Evolutionary conservation across 1,140 invertebrate species (phyloP).

Genomic region (Brachionus calyciflorus): DNA sequence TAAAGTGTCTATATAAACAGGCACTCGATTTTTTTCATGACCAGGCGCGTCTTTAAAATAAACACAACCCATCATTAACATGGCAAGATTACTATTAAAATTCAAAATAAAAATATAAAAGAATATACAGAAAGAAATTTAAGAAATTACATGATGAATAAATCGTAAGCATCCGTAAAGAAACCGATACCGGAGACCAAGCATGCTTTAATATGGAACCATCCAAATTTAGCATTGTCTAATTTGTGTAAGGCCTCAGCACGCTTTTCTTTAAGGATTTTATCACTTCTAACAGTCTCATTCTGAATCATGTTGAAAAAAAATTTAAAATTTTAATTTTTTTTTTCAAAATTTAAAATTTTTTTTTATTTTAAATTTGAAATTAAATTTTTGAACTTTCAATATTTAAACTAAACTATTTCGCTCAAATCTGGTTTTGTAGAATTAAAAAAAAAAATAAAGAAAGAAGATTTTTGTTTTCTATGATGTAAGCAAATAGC

Average conservation of each 20-base stretch:
- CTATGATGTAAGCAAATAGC: too few species aligned
- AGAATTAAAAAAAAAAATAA: too few species aligned
- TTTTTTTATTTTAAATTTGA: too few species aligned
- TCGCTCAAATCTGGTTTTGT: too few species aligned
- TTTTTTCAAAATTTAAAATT: too few species aligned
- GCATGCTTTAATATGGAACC: conserved; percentile 4
- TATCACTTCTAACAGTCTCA: too few species aligned
- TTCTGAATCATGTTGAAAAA: too few species aligned
- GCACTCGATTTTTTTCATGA: conserved; percentile 1
- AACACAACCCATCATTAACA: conserved; percentile 44
- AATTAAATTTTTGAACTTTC: too few species aligned
- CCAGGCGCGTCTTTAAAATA: not conserved
- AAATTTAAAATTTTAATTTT: too few species aligned
- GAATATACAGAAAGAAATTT: not conserved
- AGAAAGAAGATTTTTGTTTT: too few species aligned
- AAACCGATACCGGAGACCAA: conserved; percentile 26
- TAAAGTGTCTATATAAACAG: conserved; percentile 22
- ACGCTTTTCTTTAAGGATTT: not conserved
- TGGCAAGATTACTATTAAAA: conserved; percentile 38
- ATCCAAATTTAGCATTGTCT: conserved; percentile 29
- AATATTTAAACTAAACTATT: too few species aligned
- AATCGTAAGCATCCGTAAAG: conserved; percentile 36
- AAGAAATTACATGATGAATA: conserved; percentile 35
- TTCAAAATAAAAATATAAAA: not conserved
- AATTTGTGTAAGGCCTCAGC: not conserved